Evolutionary conservation across 2,113 vertebrate genomes (phyloP), one percentile per base, ranked within the genome.

Genomic region (Oceanites oceanicus): DNA sequence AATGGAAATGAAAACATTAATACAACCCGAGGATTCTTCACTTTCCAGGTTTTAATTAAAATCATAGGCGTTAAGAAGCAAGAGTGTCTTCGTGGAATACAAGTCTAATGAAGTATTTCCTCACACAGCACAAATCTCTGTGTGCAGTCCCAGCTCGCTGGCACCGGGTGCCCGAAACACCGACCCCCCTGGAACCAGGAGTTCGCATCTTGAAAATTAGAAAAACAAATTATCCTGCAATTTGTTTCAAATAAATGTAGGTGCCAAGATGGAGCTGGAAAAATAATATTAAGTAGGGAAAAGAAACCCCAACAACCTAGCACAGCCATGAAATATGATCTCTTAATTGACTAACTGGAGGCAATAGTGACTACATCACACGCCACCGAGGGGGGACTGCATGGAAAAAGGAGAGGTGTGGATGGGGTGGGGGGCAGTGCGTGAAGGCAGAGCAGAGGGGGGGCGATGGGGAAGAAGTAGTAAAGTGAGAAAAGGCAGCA

Each of bases 21-120:
- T 98, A 98, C 94, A 97, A 97, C 95, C 97, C 97, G 91, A 98
- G 95, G 97, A 98, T 98, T 98, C 98, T 98, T 98, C 98, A 97
- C 96, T 98, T 98, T 98, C 94, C 97, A 98, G 97, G 98, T 98
- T 98, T 98, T 98, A 98, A 98, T 98, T 98, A 98, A 98, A 98
- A 98, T 98, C 98, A 98, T 95, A 97, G 98, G 98, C 97, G 36
- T 98, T 98, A 98, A 98, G 97, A 97, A 98, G 96, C 72, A 58
- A 97, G 98, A 98, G 94, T 83, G 95, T 94, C 98, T 98, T 98
- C 44, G 11, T 97, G 98, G 98, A 98, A 98, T 98, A 98, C 91
- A 97, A 98, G 96, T 97, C 96, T 98, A 98, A 98, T 98, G 98
- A 98, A 98, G 97, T 98, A 98, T 96, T 97, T 98, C 89, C 93